Evolutionary conservation across 2,888 invertebrate species (phyloP).

Genomic region (Rotaria magnacalcarata): DNA sequence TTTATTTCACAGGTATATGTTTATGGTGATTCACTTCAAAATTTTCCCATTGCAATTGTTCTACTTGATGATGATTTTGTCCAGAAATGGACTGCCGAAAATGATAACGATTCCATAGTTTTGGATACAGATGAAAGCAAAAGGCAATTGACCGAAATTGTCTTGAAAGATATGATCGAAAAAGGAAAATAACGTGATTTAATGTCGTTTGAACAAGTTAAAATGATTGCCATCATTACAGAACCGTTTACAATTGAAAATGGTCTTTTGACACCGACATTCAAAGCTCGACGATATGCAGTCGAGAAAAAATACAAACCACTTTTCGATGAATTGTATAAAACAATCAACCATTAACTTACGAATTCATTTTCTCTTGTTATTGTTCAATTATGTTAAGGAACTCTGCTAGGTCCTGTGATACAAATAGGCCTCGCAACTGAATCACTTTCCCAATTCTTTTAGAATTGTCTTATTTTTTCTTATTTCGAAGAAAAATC

Average conservation of each 20-base stretch:
- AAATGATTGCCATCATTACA: conserved; percentile 36
- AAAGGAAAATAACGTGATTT: conserved; percentile 29
- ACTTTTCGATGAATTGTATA: conserved; percentile 7
- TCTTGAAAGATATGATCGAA: conserved; percentile 36
- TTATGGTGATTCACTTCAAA: conserved; percentile 45
- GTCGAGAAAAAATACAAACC: conserved; percentile 33
- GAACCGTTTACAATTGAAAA: conserved; percentile 41
- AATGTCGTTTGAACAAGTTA: conserved; percentile 43
- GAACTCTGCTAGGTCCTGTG: too few relatives aligned
- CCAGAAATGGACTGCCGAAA: background rate
- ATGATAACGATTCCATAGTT: background rate
- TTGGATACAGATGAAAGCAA: background rate
- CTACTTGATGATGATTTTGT: conserved; percentile 35
- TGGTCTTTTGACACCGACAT: conserved; percentile 42
- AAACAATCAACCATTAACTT: background rate
- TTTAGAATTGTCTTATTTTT: too few relatives aligned
- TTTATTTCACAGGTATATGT: conserved; percentile 45
- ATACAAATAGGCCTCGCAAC: too few relatives aligned
- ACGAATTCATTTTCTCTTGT: too few relatives aligned
- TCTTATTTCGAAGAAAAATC: too few relatives aligned
- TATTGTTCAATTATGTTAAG: too few relatives aligned
- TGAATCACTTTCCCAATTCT: too few relatives aligned
- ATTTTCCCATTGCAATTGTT: conserved; percentile 38
- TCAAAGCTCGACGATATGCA: conserved; percentile 37
- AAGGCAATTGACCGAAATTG: background rate